A percentile compares a stretch with the other conserved stretches of the same genome.
These are phyloP conservation scores for Cydia splendana DNA, from an alignment of 1,140 invertebrate species.

Conservation along the genomic window DNA sequence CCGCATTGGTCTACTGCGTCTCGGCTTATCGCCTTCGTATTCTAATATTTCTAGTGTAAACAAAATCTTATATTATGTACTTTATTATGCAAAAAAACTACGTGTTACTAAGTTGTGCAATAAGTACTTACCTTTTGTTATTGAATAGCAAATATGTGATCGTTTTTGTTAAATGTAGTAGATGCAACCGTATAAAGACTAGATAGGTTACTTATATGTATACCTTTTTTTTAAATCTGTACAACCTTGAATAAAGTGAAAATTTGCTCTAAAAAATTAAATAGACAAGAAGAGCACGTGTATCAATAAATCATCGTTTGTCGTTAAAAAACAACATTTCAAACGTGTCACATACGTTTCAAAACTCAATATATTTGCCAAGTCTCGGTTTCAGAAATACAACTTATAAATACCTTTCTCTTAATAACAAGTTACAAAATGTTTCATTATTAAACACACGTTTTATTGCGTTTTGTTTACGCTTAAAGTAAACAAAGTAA, in stretches of 20 bases:
- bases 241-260: too few relatives aligned
- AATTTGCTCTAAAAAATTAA: neutral
- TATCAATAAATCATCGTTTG: neutral
- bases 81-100: too few relatives aligned
- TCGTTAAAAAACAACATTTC: constrained; percentile 7
- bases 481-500: constrained; percentile 24
- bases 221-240: neutral
- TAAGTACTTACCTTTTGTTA: too few relatives aligned
- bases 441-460: constrained; percentile 27
- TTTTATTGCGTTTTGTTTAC: constrained; percentile 28
- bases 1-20: too few relatives aligned
- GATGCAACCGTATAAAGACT: too few relatives aligned
- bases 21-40: too few relatives aligned
- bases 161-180: too few relatives aligned
- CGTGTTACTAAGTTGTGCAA: too few relatives aligned
- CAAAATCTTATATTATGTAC: too few relatives aligned
- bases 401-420: constrained; percentile 7
- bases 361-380: constrained; percentile 1
- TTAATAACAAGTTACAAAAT: constrained; percentile 28
- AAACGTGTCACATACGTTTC: neutral
- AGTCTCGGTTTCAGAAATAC: neutral
- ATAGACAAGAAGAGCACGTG: neutral
- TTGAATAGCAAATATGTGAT: too few relatives aligned
- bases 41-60: too few relatives aligned
- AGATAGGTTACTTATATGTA: too few relatives aligned